These are phyloP conservation scores for Nasonia longicornis DNA, from an alignment of 1,140 invertebrate species.

Conservation along the genomic window DNA sequence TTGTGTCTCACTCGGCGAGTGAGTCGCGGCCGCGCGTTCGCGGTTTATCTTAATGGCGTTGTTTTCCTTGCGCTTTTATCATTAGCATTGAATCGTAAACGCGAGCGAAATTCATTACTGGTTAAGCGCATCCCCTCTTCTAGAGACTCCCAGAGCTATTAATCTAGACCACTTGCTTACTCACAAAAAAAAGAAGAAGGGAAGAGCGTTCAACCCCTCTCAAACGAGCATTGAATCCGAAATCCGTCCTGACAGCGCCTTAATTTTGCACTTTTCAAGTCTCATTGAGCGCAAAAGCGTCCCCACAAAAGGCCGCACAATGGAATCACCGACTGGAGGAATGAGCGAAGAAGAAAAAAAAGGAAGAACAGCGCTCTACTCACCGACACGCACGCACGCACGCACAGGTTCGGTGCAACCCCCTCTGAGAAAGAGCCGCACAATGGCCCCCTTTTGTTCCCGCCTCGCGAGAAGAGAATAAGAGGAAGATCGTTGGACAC, in stretches of 20 bases:
- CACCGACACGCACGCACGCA: neutral
- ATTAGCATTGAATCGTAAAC: neutral
- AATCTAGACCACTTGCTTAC: neutral
- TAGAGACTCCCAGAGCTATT: neutral
- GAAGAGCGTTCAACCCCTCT: neutral
- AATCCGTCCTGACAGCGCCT: slow-evolving; percentile 23
- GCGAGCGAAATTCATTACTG: neutral
- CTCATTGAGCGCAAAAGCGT: neutral
- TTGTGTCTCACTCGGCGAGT: neutral
- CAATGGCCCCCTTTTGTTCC: neutral
- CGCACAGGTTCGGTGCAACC: slow-evolving; percentile 8
- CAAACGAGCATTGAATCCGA: neutral
- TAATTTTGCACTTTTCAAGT: slow-evolving; percentile 35
- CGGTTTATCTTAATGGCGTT: neutral
- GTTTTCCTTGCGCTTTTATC: neutral
- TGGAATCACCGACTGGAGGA: neutral
- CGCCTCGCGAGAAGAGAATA: neutral
- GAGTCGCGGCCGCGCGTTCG: neutral
- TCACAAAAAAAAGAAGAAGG: neutral
- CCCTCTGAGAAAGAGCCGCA: neutral
- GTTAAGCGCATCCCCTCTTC: neutral
- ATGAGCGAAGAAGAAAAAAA: neutral
- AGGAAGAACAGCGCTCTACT: neutral
- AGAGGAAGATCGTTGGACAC: slow-evolving; percentile 25
- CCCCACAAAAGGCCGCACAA: neutral